Conservation (phyloP, 2,888 invertebrate genomes). For the Tridacna gigas region DNA sequence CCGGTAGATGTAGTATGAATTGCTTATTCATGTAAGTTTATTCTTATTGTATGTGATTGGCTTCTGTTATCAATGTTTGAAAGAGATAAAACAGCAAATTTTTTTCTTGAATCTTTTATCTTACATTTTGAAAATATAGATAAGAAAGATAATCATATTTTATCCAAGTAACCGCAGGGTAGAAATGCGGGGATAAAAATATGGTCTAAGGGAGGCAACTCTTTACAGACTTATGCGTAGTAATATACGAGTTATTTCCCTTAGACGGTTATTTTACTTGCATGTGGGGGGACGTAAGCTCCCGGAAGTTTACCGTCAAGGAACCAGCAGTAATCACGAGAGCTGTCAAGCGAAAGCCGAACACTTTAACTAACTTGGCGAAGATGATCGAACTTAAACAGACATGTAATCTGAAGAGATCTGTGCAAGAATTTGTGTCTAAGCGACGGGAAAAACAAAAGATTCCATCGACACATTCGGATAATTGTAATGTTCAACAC, state of each 20-base stretch:
- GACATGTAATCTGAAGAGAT: slow-evolving; percentile 53
- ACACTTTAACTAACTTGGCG: neutral
- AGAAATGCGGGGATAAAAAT: neutral
- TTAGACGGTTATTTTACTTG: no score
- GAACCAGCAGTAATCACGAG: slow-evolving; percentile 10
- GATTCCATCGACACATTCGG: slow-evolving; percentile 51
- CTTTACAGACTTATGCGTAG: neutral
- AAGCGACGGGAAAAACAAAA: slow-evolving; percentile 54
- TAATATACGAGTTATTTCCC: neutral
- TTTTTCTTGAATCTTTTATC: no score
- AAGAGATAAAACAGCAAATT: no score
- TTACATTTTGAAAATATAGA: no score
- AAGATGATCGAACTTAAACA: slow-evolving; percentile 69
- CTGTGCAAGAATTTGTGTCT: slow-evolving; percentile 53
- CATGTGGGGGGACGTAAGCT: no score
- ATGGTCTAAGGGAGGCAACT: slow-evolving; percentile 35
- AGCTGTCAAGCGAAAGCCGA: neutral
- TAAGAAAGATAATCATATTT: no score
- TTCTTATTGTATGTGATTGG: no score
- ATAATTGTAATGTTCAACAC: slow-evolving; percentile 38
- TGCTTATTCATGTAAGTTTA: no score
- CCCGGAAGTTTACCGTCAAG: neutral
- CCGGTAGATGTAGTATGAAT: no score
- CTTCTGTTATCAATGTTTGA: no score
- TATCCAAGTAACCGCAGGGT: no score